phyloP scores from a whole-genome alignment of 1,140 invertebrate genomes.

The Brachionus paranguensis region DNA sequence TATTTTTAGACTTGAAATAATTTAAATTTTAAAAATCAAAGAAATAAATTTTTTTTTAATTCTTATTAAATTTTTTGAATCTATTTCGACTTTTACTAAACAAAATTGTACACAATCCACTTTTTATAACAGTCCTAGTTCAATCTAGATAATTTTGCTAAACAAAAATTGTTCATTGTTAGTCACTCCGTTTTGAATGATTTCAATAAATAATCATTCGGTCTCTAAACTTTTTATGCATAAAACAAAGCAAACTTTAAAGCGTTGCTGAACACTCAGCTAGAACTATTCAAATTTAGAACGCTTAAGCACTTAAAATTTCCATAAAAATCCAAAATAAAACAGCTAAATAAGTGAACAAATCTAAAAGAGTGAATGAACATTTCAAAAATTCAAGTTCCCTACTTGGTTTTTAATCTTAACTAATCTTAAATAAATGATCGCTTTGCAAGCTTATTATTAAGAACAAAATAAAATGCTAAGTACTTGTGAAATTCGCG shows the following conservation, averaged over 20 bases:
- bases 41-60: too few species aligned
- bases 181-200: background rate
- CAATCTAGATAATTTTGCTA: background rate
- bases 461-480: constrained; percentile 8
- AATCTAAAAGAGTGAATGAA: background rate
- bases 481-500: background rate
- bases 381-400: background rate
- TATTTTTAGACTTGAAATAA: too few species aligned
- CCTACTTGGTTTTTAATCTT: background rate
- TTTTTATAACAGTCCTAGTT: background rate
- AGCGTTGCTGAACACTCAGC: constrained; percentile 1
- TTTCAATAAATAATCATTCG: background rate
- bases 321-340: background rate
- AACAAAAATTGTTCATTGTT: background rate
- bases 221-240: background rate
- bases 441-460: background rate
- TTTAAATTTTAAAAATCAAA: too few species aligned
- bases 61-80: background rate
- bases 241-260: background rate
- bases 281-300: constrained; percentile 18
- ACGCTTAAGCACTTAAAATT: constrained; percentile 19
- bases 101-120: background rate
- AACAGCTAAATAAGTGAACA: background rate
- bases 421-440: background rate
- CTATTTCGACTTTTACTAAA: background rate